Evolutionary conservation across 2,888 invertebrate species (phyloP), one percentile per base, ranked within the genome.

Genomic region (Melanostoma scalare): DNA sequence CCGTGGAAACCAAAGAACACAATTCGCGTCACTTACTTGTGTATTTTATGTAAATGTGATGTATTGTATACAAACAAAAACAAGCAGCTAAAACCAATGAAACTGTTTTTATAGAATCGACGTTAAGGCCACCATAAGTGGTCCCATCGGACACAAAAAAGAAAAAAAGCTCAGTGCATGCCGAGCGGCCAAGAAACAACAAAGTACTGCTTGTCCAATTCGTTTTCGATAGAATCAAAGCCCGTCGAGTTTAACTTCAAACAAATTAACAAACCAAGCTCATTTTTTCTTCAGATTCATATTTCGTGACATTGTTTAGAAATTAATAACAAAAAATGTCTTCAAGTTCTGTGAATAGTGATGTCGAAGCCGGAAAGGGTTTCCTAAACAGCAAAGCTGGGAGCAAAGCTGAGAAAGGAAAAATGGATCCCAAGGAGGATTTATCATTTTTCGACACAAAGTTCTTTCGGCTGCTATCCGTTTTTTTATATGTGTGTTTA

Each of bases 401-500:
- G 4, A 65, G 9, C 1, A 52, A 60, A 10, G 63, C 20, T 20
- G 20, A n/a, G n/a, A 36, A 44, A 10, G 9, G 31, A 46, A 2
- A 35, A 2, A 20, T 8, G 6, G 6, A 3, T 3, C 2, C 8
- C 10, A 42, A 36, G 9, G 10, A 1, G 4, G 20, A n/a, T 5
- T 36, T 5, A 40, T 38, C 36, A 50, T 63, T 63, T 5, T 20
- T 30, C 4, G 38, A 72, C 42, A 63, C 80, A 33, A 85, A 69
- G 10, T 4, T 48, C 0, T 72, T 73, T 81, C 68, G 81, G 3
- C 20, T 67, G 0, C 48, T 85, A 3, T 20, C 81, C 5, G 81
- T 85, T 35, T 38, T 72, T n/a, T 38, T 73, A 56, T 86, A 86
- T 48, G 44, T 86, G 2, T 48, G 56, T 38, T 10, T 85, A 20